Conservation (phyloP, 1,140 invertebrate genomes). For the Plodia interpunctella region DNA sequence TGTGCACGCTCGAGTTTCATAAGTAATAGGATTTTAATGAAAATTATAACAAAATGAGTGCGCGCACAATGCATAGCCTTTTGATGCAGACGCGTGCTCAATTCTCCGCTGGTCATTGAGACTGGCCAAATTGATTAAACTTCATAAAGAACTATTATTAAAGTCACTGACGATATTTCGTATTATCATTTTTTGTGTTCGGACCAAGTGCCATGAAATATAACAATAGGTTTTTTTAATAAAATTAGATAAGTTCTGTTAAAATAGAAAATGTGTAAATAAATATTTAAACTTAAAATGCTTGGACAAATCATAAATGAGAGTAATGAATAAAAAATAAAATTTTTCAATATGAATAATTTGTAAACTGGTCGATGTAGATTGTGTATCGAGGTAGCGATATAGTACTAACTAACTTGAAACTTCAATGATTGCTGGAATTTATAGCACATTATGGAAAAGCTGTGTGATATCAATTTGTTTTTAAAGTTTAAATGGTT, state of each 20-base stretch:
- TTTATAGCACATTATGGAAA: too few relatives aligned
- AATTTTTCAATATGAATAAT: too few relatives aligned
- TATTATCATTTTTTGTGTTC: background rate
- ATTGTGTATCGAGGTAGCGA: too few relatives aligned
- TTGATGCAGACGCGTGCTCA: constrained; percentile 59
- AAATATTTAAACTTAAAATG: too few relatives aligned
- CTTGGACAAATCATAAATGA: too few relatives aligned
- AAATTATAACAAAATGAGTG: constrained; percentile 68
- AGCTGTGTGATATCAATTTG: too few relatives aligned
- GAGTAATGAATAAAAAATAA: too few relatives aligned
- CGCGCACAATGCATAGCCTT: constrained; percentile 41
- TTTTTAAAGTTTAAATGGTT: too few relatives aligned
- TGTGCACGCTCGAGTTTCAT: constrained; percentile 40
- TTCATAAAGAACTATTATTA: constrained; percentile 47
- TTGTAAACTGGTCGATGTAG: too few relatives aligned
- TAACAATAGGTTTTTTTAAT: background rate
- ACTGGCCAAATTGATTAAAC: constrained; percentile 68
- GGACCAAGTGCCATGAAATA: constrained; percentile 7
- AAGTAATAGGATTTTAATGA: constrained; percentile 68
- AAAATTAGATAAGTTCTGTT: background rate
- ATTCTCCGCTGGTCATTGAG: constrained; percentile 48
- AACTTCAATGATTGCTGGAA: too few relatives aligned
- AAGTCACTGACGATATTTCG: constrained; percentile 25
- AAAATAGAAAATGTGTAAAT: too few relatives aligned
- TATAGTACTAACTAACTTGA: too few relatives aligned